Base-by-base conservation (phyloP, 1,140 invertebrate genomes). In the Melanaphis sacchari region DNA sequence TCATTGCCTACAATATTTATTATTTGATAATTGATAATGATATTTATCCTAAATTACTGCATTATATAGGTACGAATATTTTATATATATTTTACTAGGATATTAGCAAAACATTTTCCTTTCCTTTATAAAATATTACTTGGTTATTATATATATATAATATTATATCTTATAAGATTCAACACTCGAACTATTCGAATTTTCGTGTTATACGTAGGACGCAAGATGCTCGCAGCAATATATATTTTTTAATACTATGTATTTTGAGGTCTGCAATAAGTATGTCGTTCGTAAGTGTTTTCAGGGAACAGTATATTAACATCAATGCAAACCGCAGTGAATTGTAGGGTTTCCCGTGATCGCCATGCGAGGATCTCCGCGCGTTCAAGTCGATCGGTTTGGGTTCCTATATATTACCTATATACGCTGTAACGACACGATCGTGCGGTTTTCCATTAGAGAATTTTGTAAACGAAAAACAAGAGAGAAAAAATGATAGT, bases 401-500 rank as follows among this genome's bases (percentile, higher is more conserved):
- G 49, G 9, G 15, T 66, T 26, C 2, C 22, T 38, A 38, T 81
- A 8, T 81, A 82, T 8, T 38, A 82, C 76, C 8, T 22, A 21
- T 49, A 15, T 49, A 24, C 36, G 22, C 18, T 40, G 38, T 84
- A 26, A 85, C 40, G 54, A 76, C 90, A 66, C 90, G 43, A 92
- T 40, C 22, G 38, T 46, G 41, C 66, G 76, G n/a, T 81, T 91
- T 76, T 91, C 43, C 90, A 49, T 82, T 92, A 76, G 76, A 26
- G 43, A 38, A 92, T 92, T 82, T 92, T 15, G 66, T 92, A 76
- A 92, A 49, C 76, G 41, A 76, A 82, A 90, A 43, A 82, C 21
- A n/a, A 82, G n/a, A 92, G 43, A 49, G 26, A 49, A 82, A 92
- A 92, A 76, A 91, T 76, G 90, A 91, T 91, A 43, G 90, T 91